These are phyloP conservation scores for Mus spretus DNA, from an alignment of 2,797 vertebrate species.

Conservation along the genomic window DNA sequence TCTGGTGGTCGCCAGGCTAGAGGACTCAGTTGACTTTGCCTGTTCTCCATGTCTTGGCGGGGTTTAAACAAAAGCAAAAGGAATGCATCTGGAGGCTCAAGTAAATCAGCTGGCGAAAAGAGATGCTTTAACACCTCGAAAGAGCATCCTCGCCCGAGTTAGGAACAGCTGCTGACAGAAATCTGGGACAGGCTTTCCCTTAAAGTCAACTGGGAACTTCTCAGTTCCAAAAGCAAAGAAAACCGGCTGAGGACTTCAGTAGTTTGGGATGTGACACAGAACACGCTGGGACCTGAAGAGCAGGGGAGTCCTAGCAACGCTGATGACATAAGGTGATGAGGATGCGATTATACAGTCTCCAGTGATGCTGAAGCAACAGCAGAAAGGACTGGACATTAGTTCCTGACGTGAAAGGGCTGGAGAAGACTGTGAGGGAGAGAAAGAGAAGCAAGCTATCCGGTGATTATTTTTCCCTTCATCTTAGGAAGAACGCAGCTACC, in stretches of 20 bases:
- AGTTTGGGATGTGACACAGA: slow-evolving; percentile 41
- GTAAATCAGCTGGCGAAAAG: slow-evolving; percentile 16
- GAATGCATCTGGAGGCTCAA: neutral
- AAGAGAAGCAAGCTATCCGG: neutral
- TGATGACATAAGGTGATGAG: neutral
- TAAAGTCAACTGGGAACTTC: slow-evolving; percentile 33
- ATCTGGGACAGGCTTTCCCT: neutral
- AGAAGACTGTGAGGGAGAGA: neutral
- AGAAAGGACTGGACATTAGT: neutral
- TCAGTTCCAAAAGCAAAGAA: neutral
- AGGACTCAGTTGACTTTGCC: slow-evolving; percentile 25
- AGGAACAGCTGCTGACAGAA: slow-evolving; percentile 45
- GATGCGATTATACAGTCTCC: neutral
- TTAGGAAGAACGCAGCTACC: neutral
- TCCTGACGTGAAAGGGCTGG: neutral
- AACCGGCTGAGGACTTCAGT: neutral
- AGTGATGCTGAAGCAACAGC: neutral
- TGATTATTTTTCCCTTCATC: neutral
- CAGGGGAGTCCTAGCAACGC: neutral
- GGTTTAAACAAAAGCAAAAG: slow-evolving; percentile 64
- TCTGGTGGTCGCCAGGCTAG: slow-evolving; percentile 17
- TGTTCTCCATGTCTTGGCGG: neutral
- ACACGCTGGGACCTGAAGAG: neutral
- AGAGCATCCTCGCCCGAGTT: neutral
- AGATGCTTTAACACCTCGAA: neutral